Percentiles rank a stretch among this genome's conserved stretches.
Evolutionary conservation across 2,113 vertebrate species (phyloP).

Genomic region (Speoplatyrhinus poulsoni): DNA sequence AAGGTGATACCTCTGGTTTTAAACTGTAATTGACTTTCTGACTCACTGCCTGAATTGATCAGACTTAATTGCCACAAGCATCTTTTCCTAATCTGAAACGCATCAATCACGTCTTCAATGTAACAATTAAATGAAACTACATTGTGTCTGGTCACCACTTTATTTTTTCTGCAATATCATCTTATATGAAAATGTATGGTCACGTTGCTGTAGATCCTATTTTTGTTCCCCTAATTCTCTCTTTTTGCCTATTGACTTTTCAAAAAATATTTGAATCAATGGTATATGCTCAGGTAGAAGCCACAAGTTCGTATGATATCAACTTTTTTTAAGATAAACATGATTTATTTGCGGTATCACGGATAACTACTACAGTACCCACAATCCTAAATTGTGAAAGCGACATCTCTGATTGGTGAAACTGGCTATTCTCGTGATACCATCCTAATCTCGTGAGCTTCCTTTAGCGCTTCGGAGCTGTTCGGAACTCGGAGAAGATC

Average conservation of each 20-base stretch:
- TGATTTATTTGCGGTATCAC: too few species aligned
- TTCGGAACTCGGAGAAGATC: too few species aligned
- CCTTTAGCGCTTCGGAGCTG: too few species aligned
- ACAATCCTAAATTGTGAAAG: too few species aligned
- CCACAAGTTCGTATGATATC: too few species aligned
- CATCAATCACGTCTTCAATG: conserved; percentile 24
- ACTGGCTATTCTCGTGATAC: too few species aligned
- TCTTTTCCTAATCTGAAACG: conserved; percentile 17
- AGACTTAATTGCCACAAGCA: conserved; percentile 3
- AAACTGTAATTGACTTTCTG: conserved; percentile 5
- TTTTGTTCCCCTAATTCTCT: background rate
- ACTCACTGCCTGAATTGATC: conserved; percentile 39
- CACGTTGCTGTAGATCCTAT: background rate
- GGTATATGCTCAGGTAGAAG: too few species aligned
- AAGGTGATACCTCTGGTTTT: conserved; percentile 5
- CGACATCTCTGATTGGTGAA: too few species aligned
- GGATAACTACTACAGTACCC: too few species aligned
- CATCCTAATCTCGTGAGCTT: too few species aligned
- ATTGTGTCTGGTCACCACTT: background rate
- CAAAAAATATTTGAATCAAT: too few species aligned
- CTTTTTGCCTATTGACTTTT: background rate
- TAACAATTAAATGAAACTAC: background rate
- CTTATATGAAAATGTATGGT: background rate
- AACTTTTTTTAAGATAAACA: too few species aligned
- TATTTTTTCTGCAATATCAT: background rate